Conservation (phyloP, 2,113 vertebrate genomes). For the Clupea harengus region DNA sequence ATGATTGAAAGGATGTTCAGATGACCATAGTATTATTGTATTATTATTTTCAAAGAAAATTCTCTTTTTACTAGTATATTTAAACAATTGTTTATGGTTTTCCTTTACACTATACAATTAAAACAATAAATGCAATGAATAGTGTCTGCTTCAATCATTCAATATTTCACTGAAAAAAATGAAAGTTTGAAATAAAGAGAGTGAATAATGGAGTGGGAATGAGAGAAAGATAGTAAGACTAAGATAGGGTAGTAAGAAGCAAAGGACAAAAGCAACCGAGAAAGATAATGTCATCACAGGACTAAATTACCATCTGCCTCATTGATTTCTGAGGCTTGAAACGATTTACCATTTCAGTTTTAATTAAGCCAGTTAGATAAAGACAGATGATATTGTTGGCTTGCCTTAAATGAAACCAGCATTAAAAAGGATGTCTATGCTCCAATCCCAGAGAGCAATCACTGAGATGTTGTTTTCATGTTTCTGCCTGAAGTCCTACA, state of each 20-base stretch:
- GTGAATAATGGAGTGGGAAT: not conserved
- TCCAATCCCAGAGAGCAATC: not conserved
- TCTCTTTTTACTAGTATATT: not conserved
- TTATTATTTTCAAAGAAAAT: no score
- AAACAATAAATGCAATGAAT: not conserved
- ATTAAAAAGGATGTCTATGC: not conserved
- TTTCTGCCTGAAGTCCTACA: not conserved
- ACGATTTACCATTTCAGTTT: not conserved
- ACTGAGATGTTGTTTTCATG: not conserved
- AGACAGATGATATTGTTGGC: not conserved
- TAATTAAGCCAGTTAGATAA: conserved; percentile 7
- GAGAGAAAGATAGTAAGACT: not conserved
- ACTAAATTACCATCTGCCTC: not conserved
- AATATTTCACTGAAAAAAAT: no score
- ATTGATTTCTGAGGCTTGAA: not conserved
- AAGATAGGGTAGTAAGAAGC: not conserved
- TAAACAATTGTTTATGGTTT: not conserved
- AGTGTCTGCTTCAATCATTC: not conserved
- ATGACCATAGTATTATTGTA: no score
- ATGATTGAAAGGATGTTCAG: not conserved
- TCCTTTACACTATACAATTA: not conserved
- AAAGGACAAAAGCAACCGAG: not conserved
- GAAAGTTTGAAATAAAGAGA: not conserved
- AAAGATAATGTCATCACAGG: not conserved
- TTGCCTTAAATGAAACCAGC: not conserved